phyloP scores from a whole-genome alignment of 2,797 vertebrate genomes.

The Leuciscus waleckii region DNA sequence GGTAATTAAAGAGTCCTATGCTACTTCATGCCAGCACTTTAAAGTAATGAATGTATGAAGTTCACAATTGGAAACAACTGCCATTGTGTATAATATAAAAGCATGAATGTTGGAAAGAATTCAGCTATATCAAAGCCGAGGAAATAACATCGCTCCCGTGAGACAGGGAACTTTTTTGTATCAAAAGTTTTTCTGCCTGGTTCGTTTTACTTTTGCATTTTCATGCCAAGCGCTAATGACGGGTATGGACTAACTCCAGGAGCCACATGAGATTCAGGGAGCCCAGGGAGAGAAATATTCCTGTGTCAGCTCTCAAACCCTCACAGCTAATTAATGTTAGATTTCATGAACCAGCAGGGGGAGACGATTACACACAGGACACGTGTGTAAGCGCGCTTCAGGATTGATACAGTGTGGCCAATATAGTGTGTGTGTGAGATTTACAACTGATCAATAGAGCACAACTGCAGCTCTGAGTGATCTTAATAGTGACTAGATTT shows the following conservation, averaged over 20 bases:
- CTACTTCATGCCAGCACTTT: conserved; percentile 2
- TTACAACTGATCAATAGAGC: background rate
- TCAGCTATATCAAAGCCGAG: conserved; percentile 3
- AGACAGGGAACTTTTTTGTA: conserved; percentile 1
- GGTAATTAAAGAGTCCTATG: background rate
- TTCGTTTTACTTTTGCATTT: conserved; percentile 19
- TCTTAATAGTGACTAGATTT: background rate
- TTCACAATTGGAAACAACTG: conserved; percentile 8
- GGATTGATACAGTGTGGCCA: background rate
- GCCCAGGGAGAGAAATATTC: background rate
- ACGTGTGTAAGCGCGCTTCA: background rate
- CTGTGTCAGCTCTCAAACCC: background rate
- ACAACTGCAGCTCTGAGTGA: background rate
- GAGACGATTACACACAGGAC: conserved; percentile 1
- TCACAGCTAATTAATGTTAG: background rate
- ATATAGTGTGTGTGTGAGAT: background rate
- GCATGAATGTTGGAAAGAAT: conserved; percentile 20
- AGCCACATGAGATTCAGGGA: conserved; percentile 2
- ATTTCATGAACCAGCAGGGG: conserved; percentile 37
- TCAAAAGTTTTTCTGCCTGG: conserved; percentile 24
- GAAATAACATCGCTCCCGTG: conserved; percentile 25
- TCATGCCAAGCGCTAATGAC: conserved; percentile 41
- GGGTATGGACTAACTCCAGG: conserved; percentile 36
- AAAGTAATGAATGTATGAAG: conserved; percentile 3
- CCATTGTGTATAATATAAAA: conserved; percentile 33